phyloP scores from a whole-genome alignment of 1,140 invertebrate genomes.

The Diabrotica virgifera region DNA sequence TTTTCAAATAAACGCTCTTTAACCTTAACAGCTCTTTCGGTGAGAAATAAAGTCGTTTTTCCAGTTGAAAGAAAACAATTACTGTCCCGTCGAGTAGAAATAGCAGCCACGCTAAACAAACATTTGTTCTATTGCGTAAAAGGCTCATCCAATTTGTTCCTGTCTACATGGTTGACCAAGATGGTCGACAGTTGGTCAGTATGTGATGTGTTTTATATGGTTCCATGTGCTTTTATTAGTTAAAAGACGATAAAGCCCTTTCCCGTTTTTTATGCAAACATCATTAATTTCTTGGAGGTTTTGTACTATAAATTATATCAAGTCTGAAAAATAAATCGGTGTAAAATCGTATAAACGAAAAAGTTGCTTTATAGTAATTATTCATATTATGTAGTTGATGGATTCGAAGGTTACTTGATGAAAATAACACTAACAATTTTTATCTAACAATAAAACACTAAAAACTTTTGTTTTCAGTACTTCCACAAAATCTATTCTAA shows the following conservation, averaged over 20 bases:
- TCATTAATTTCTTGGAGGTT: background rate
- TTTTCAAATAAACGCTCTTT: background rate
- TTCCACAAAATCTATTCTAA: no score
- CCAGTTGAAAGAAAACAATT: conserved; percentile 1
- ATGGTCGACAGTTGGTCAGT: background rate
- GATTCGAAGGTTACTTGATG: no score
- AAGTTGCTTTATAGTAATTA: no score
- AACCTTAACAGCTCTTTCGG: background rate
- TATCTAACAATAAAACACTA: no score
- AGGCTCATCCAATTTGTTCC: background rate
- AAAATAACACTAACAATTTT: no score
- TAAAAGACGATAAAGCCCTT: background rate
- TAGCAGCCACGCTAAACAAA: background rate
- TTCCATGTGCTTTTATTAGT: background rate
- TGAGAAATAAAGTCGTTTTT: background rate
- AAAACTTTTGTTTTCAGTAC: no score
- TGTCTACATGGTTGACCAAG: conserved; percentile 1
- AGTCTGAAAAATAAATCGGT: no score
- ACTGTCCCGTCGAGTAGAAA: background rate
- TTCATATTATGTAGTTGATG: no score
- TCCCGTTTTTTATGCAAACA: background rate
- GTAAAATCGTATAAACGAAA: no score
- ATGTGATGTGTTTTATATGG: background rate
- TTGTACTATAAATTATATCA: no score
- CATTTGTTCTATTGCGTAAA: conserved; percentile 2